Base-by-base conservation (phyloP, 2,888 invertebrate species). In the Nemotelus pantherinus region DNA sequence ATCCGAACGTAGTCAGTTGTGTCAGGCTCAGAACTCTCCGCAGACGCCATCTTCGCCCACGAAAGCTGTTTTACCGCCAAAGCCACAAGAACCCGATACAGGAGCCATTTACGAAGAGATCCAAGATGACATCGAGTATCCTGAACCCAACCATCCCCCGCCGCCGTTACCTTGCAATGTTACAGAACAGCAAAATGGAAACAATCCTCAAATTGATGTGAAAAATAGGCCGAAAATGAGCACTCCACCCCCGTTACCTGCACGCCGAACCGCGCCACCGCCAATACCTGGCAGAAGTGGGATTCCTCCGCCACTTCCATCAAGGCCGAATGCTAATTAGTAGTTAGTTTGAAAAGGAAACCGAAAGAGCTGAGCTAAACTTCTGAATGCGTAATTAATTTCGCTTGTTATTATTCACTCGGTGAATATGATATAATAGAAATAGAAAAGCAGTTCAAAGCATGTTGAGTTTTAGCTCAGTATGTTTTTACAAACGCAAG, bases 151-250 rank as follows among this genome's bases (percentile, higher is more conserved):
- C 75, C 90, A 89, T 80, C 89, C 89, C 0, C 88, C 92, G 81
- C 89, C 91, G 80, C 91, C 91, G 9, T 91, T 91, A 47, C 91
- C 90, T 60, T 91, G 91, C 63, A 91, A 85, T 58, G 83, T 85
- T n/a, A 82, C 84, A 3, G 81, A 81, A 7, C 90, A 87, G 5
- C 84, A 86, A 81, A 86, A 86, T 70, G 67, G 79, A 7, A 77
- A 80, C 10, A 63, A 78, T 58, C 80, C 81, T 6, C 78, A 79
- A 53, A 50, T 6, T 10, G 55, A 64, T 50, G 39, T 64, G 48
- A 55, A 88, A 83, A 64, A 91, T 89, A 67, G 89, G 88, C 55
- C 88, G 86, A 71, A 85, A 82, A 89, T 89, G 57, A 88, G 90
- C 4, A 89, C 90, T 39, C 89, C 90, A 41, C 91, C 92, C 2